Evolutionary conservation across 1,140 invertebrate genomes (phyloP).

Genomic region (Monomorium pharaonis): DNA sequence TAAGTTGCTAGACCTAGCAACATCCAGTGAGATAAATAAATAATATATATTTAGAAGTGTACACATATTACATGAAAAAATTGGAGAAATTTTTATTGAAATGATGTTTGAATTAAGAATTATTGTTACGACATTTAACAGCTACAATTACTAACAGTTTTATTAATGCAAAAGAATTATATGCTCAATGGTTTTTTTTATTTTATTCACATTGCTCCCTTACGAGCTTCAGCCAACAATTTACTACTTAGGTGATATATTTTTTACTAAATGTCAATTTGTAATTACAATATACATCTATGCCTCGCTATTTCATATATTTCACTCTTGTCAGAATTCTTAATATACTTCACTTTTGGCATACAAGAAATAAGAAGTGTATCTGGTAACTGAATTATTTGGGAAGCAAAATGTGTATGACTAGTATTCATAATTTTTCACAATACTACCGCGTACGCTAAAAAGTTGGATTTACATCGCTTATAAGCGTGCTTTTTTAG

Average conservation of each 20-base stretch:
- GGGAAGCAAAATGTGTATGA: conserved; percentile 6
- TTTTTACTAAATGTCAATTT: conserved; percentile 15
- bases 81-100: not conserved
- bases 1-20: conserved; percentile 80
- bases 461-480: not conserved
- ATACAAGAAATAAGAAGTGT: conserved; percentile 4
- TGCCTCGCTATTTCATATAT: not conserved
- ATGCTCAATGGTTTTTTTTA: not conserved
- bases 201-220: not conserved
- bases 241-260: not conserved
- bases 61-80: not conserved
- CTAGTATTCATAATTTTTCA: conserved; percentile 18
- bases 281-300: not conserved
- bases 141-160: not conserved
- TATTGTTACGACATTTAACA: not conserved
- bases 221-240: conserved; percentile 4
- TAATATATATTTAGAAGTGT: conserved; percentile 20
- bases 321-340: not conserved
- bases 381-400: conserved; percentile 24
- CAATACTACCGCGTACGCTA: not conserved
- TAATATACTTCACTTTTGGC: conserved; percentile 1
- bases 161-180: not conserved
- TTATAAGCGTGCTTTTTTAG: not conserved
- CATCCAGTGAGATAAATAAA: conserved; percentile 47
- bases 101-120: not conserved